Percentiles rank a stretch among this genome's conserved stretches.
Evolutionary conservation across 2,797 vertebrate genomes (phyloP).

Genomic region (Discoglossus pictus): DNA sequence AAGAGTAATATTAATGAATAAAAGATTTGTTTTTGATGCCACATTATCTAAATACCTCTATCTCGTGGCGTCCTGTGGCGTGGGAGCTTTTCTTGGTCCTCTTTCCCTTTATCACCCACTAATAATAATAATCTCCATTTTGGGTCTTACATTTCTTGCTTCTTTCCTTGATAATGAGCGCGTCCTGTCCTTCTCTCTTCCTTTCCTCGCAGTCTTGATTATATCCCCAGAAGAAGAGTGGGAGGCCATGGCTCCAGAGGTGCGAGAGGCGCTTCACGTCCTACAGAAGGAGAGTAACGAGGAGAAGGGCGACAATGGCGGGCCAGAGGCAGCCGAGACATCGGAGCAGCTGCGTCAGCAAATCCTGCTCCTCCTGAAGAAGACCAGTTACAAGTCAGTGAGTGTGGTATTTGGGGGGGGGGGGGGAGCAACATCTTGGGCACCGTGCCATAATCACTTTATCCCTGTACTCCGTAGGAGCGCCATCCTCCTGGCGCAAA

Average conservation of each 20-base stretch:
- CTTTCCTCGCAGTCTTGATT: slow-evolving; percentile 63
- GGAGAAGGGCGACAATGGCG: slow-evolving; percentile 53
- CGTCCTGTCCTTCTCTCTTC: neutral
- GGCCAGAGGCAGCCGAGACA: slow-evolving; percentile 63
- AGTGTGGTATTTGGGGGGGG: neutral
- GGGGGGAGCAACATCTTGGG: too few species aligned
- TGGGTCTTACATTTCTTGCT: neutral
- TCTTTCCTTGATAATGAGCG: too few species aligned
- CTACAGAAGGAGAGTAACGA: slow-evolving; percentile 67
- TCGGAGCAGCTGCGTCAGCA: slow-evolving; percentile 69
- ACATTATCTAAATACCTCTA: too few species aligned
- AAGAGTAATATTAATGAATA: too few species aligned
- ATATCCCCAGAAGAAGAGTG: slow-evolving; percentile 86
- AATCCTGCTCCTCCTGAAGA: slow-evolving; percentile 78
- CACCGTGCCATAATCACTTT: too few species aligned
- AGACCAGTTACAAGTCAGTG: slow-evolving; percentile 88
- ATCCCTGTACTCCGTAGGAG: slow-evolving; percentile 68
- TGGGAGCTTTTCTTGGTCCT: too few species aligned
- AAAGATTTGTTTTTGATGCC: too few species aligned
- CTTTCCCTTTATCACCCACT: neutral
- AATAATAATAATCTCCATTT: neutral
- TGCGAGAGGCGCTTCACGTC: slow-evolving; percentile 71
- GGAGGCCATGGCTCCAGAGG: slow-evolving; percentile 91
- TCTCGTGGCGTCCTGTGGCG: neutral
- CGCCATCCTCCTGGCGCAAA: slow-evolving; percentile 76